Conservation (phyloP, 2,797 vertebrate species). For the Sciurus vulgaris region DNA sequence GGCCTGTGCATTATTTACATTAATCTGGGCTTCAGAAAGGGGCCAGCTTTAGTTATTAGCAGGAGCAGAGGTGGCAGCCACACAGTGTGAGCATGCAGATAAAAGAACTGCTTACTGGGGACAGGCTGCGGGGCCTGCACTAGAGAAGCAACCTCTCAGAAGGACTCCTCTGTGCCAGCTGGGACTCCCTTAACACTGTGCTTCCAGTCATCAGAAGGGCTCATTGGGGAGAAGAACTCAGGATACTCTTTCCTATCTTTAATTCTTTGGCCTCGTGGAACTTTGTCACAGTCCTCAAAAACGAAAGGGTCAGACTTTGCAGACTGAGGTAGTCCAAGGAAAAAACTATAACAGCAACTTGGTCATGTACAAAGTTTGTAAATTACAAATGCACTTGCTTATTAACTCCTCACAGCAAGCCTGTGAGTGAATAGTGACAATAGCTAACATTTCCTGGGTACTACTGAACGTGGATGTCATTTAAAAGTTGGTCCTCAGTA, state of each 20-base stretch:
- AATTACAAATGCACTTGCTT: background rate
- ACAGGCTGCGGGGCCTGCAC: background rate
- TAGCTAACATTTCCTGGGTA: background rate
- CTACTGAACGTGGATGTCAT: background rate
- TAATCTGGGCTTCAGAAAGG: slow-evolving; percentile 44
- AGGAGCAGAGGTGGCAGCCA: background rate
- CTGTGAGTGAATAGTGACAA: background rate
- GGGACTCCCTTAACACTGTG: background rate
- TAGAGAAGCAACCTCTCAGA: background rate
- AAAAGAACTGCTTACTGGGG: background rate
- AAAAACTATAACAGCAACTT: background rate
- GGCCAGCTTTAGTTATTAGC: slow-evolving; percentile 1
- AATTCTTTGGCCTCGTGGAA: background rate
- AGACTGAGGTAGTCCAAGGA: background rate
- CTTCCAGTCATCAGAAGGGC: background rate
- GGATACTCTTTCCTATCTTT: background rate
- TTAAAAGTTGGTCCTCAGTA: too few relatives aligned
- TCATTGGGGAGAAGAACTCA: background rate
- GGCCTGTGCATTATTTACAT: slow-evolving; percentile 72
- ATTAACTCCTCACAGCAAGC: slow-evolving; percentile 18
- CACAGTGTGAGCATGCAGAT: background rate
- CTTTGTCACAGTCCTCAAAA: background rate
- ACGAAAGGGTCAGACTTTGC: background rate
- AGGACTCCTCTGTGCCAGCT: background rate
- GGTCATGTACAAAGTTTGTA: background rate